Percentiles rank a stretch among this genome's conserved stretches.
phyloP scores from a whole-genome alignment of 2,113 vertebrate genomes.

The Zapus hudsonius region DNA sequence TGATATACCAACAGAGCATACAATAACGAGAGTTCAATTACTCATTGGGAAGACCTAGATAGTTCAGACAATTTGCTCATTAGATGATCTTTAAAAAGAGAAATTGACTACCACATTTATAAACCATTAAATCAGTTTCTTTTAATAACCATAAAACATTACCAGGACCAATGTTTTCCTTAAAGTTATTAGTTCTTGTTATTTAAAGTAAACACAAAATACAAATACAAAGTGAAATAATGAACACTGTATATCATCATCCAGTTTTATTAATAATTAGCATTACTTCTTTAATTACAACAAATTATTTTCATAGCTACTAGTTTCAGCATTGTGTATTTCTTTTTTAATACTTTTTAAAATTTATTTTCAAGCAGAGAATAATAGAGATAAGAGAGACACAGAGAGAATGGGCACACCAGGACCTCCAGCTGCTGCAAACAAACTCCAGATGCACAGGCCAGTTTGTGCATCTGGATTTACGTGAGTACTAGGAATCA shows the following conservation, averaged over 20 bases:
- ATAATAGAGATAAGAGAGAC: too few relatives aligned
- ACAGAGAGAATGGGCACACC: too few relatives aligned
- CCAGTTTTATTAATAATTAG: neutral
- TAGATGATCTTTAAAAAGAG: slow-evolving; percentile 4
- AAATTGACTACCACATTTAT: neutral
- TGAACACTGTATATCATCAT: neutral
- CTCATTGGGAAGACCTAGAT: neutral
- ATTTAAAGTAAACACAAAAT: slow-evolving; percentile 47
- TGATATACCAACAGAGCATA: neutral
- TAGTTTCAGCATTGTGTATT: neutral
- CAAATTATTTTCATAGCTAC: slow-evolving; percentile 28
- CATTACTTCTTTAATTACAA: slow-evolving; percentile 6
- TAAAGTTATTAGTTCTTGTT: slow-evolving; percentile 27
- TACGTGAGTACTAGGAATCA: too few relatives aligned
- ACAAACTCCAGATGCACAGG: too few relatives aligned
- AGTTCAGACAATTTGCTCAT: neutral
- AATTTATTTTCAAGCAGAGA: too few relatives aligned
- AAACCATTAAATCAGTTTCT: slow-evolving; percentile 33
- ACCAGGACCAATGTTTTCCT: neutral
- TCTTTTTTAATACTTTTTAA: too few relatives aligned
- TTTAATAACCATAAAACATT: neutral
- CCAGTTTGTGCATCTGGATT: too few relatives aligned
- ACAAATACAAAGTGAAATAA: slow-evolving; percentile 7
- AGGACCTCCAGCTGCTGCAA: too few relatives aligned
- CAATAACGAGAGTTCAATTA: slow-evolving; percentile 17